phyloP scores from a whole-genome alignment of 2,888 invertebrate species.

The Tortrix viridana region DNA sequence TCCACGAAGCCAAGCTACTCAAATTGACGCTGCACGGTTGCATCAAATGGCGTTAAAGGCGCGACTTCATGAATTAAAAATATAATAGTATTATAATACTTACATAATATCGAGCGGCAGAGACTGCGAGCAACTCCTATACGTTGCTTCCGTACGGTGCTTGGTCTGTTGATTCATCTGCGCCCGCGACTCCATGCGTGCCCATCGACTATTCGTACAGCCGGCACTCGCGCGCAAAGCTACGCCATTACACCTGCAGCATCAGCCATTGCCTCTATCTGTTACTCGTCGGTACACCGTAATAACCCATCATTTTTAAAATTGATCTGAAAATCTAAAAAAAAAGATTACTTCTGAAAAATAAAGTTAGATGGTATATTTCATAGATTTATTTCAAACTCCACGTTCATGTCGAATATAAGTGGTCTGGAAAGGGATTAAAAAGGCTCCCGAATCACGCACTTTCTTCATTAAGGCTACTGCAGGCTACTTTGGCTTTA shows the following conservation, averaged over 20 bases:
- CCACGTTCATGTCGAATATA: constrained; percentile 15
- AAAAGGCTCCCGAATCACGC: constrained; percentile 24
- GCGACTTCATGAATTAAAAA: not conserved
- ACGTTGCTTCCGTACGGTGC: constrained; percentile 71
- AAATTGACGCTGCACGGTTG: no score
- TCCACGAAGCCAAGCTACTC: no score
- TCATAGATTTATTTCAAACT: not conserved
- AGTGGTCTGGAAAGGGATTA: constrained; percentile 13
- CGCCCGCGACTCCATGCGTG: constrained; percentile 73
- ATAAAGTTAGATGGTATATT: not conserved
- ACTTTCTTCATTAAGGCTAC: constrained; percentile 36
- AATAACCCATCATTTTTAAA: constrained; percentile 47
- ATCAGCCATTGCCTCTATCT: constrained; percentile 52
- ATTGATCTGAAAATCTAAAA: constrained; percentile 49
- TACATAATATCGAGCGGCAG: constrained; percentile 82
- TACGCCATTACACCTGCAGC: constrained; percentile 40
- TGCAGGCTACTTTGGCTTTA: constrained; percentile 12
- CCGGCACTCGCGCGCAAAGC: constrained; percentile 33
- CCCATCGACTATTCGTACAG: constrained; percentile 45
- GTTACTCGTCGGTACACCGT: constrained; percentile 41
- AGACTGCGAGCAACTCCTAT: constrained; percentile 79
- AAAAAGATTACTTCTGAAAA: constrained; percentile 20
- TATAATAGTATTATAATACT: constrained; percentile 49
- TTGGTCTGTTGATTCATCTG: constrained; percentile 74
- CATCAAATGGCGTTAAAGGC: no score